Evolutionary conservation across 1,140 invertebrate genomes (phyloP), one percentile per base, ranked within the genome.

Genomic region (Drusus annulatus): DNA sequence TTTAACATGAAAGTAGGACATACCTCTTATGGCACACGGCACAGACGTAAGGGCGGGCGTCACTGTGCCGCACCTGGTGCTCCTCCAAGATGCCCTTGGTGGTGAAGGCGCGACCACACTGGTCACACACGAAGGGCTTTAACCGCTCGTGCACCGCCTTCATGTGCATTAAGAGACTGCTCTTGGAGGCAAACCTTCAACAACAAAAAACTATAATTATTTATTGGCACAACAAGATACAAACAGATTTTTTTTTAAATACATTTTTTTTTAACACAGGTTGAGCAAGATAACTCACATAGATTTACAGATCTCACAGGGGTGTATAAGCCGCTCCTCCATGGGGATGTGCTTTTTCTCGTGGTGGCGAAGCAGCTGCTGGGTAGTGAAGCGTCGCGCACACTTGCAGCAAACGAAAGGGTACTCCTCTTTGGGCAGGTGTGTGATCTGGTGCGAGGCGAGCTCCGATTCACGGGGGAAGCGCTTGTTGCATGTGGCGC

Each of bases 1-100:
- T n/a, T n/a, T n/a, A n/a, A n/a, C n/a, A n/a, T n/a, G n/a, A n/a
- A n/a, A n/a, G n/a, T n/a, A n/a, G n/a, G n/a, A 71, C 13, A 54
- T 76, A 84, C 83, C 85, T 86, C 68, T 89, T 87, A 21, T 85
- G 84, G 58, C 90, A 90, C 28, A 88, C 85, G 0, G 84, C 81
- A 80, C 90, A 91, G 45, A 88, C 86, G 69, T 88, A 90, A 3
- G 90, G 90, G 60, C 88, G 86, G 6, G 87, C 88, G 69, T 90
- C 88, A 5, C 87, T 90, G 79, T 91, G 90, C 0, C 89, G 87
- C 15, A 89, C 85, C 76, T 89, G 87, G 84, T 91, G 90, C 21
- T 90, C 88, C 36, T 87, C 87, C 0, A 91, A 84, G 0, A 86
- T 87, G 0, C 87, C 86, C 19, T 89, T 86, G 6, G 89, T 89